phyloP scores from a whole-genome alignment of 2,797 vertebrate species.

The Mus caroli region DNA sequence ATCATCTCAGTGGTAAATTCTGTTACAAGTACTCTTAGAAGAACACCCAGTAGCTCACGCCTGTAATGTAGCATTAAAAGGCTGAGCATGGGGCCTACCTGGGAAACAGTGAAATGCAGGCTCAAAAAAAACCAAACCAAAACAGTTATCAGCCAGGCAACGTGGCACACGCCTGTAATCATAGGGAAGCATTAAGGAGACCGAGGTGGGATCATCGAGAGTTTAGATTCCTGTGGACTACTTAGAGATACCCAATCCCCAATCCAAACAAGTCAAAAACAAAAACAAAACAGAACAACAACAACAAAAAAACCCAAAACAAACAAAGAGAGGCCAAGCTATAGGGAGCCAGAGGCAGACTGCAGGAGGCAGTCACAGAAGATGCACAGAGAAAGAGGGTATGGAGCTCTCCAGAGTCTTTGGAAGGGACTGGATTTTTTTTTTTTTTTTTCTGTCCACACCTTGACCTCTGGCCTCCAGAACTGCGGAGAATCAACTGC shows the following conservation, averaged over 20 bases:
- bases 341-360: background rate
- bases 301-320: too few species aligned
- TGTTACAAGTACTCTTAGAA: background rate
- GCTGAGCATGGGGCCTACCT: background rate
- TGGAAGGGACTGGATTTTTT: background rate
- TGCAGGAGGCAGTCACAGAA: background rate
- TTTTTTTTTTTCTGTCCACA: background rate
- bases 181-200: background rate
- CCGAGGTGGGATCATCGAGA: background rate
- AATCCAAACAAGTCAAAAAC: background rate
- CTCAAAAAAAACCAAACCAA: background rate
- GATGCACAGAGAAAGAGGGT: background rate
- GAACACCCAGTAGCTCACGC: background rate
- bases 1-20: background rate
- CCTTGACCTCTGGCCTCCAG: background rate
- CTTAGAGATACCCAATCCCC: background rate
- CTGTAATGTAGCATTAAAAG: background rate
- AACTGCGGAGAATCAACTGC: background rate
- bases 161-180: background rate
- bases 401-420: background rate
- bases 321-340: background rate
- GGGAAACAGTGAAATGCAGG: background rate
- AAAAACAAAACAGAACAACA: too few species aligned
- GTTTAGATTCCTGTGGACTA: background rate
- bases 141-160: background rate